A percentile compares a stretch with the other conserved stretches of the same genome.
Conservation (phyloP, 1,140 invertebrate species). For the Megathymus violae region DNA sequence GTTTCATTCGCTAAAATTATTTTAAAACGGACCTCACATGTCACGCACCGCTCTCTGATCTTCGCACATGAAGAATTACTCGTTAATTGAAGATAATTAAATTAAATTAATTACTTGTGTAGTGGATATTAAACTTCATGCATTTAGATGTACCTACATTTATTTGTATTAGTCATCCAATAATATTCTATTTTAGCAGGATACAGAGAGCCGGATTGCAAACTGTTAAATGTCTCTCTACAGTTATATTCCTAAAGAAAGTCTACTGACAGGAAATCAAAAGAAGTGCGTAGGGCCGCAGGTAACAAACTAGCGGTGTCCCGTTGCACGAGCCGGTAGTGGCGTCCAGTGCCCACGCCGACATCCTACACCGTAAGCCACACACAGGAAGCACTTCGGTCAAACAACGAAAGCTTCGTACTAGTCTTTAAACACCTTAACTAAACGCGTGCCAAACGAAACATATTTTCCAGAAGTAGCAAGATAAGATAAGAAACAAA, state of each 20-base stretch:
- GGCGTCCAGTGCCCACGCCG: neutral
- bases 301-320: slow-evolving; percentile 49
- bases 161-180: too few relatives aligned
- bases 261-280: slow-evolving; percentile 63
- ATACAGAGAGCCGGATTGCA: neutral
- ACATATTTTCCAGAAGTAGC: slow-evolving; percentile 43
- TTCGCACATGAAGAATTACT: slow-evolving; percentile 33
- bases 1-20: slow-evolving; percentile 53
- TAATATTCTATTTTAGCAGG: neutral
- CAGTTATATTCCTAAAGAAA: slow-evolving; percentile 53
- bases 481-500: slow-evolving; percentile 65
- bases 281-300: slow-evolving; percentile 50
- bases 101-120: too few relatives aligned
- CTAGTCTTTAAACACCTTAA: slow-evolving; percentile 27
- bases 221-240: slow-evolving; percentile 33
- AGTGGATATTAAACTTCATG: too few relatives aligned
- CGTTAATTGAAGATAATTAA: slow-evolving; percentile 60
- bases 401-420: slow-evolving; percentile 19
- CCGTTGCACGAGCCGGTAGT: slow-evolving; percentile 40
- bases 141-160: too few relatives aligned
- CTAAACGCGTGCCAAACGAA: slow-evolving; percentile 60
- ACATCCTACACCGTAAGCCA: slow-evolving; percentile 46
- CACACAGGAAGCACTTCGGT: slow-evolving; percentile 37
- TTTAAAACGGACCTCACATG: slow-evolving; percentile 38
- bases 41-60: slow-evolving; percentile 32